Percentiles rank a stretch among this genome's conserved stretches.
These are phyloP conservation scores for Diabrotica undecimpunctata DNA, from an alignment of 1,140 invertebrate genomes.

Conservation along the genomic window DNA sequence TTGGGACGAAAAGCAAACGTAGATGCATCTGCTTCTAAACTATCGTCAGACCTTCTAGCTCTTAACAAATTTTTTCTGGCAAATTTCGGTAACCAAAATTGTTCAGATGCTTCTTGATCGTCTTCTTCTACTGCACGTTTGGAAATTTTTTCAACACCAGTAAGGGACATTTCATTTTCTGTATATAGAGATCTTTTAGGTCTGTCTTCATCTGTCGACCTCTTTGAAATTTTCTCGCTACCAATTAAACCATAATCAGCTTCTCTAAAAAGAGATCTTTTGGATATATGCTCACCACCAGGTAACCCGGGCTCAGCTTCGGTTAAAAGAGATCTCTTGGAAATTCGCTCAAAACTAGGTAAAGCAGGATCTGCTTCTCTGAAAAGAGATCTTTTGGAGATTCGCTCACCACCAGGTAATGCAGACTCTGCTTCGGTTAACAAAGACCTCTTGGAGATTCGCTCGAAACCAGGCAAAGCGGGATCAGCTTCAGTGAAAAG, in stretches of 20 bases:
- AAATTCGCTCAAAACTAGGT: neutral
- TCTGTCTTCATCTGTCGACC: conserved; percentile 12
- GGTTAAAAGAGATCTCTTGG: conserved; percentile 28
- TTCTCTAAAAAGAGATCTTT: conserved; percentile 22
- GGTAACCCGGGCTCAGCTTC: conserved; percentile 22
- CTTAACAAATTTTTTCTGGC: neutral
- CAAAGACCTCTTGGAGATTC: conserved; percentile 21
- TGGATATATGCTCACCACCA: conserved; percentile 28
- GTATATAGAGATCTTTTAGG: conserved; percentile 20
- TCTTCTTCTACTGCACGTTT: conserved; percentile 11
- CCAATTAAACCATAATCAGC: conserved; percentile 19
- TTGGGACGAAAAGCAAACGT: conserved; percentile 8
- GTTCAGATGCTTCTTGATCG: neutral
- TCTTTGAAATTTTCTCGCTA: conserved; percentile 29
- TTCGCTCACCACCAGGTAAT: conserved; percentile 8
- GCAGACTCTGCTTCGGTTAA: neutral
- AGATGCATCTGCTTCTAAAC: neutral
- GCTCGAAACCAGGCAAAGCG: conserved; percentile 25
- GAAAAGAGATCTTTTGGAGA: conserved; percentile 10
- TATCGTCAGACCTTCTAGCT: neutral
- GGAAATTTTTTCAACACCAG: conserved; percentile 29
- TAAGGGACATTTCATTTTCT: conserved; percentile 17
- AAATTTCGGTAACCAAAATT: neutral
- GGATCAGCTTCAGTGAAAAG: conserved; percentile 9
- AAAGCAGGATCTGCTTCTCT: conserved; percentile 5